A percentile compares a stretch with the other conserved stretches of the same genome.
These are phyloP conservation scores for Girardinus metallicus DNA, from an alignment of 2,797 vertebrate genomes.

Conservation along the genomic window DNA sequence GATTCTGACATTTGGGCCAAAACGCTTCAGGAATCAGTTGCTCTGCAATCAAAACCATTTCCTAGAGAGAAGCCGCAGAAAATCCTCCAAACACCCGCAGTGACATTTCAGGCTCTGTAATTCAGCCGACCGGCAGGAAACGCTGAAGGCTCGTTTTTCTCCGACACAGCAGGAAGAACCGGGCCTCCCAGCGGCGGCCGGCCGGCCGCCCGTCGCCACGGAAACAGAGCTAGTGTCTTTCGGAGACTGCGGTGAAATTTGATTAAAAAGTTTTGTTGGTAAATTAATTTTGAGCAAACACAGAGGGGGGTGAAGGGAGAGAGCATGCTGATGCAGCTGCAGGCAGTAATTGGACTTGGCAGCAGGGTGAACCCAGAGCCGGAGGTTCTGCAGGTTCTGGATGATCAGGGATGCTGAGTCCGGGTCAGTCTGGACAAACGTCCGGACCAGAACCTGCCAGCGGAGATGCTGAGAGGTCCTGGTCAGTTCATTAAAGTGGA, in stretches of 20 bases:
- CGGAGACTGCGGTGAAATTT: conserved; percentile 50
- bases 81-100: background rate
- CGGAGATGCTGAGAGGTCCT: too few relatives aligned
- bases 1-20: conserved; percentile 5
- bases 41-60: background rate
- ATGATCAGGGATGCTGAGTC: conserved; percentile 37
- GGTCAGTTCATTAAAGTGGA: too few relatives aligned
- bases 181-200: conserved; percentile 21
- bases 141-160: conserved; percentile 59
- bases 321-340: conserved; percentile 61
- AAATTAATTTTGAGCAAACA: conserved; percentile 71
- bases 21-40: background rate
- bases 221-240: conserved; percentile 31
- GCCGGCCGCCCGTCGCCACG: conserved; percentile 2
- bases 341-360: conserved; percentile 67
- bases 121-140: conserved; percentile 42
- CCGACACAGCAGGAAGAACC: conserved; percentile 3
- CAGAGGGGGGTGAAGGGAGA: conserved; percentile 20
- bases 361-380: conserved; percentile 30
- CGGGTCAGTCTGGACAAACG: conserved; percentile 40
- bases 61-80: background rate
- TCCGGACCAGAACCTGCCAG: too few relatives aligned
- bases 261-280: conserved; percentile 73
- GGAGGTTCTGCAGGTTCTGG: conserved; percentile 12
- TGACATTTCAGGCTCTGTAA: conserved; percentile 55